Conservation (phyloP, 1,140 invertebrate species). For the Sipha flava region DNA sequence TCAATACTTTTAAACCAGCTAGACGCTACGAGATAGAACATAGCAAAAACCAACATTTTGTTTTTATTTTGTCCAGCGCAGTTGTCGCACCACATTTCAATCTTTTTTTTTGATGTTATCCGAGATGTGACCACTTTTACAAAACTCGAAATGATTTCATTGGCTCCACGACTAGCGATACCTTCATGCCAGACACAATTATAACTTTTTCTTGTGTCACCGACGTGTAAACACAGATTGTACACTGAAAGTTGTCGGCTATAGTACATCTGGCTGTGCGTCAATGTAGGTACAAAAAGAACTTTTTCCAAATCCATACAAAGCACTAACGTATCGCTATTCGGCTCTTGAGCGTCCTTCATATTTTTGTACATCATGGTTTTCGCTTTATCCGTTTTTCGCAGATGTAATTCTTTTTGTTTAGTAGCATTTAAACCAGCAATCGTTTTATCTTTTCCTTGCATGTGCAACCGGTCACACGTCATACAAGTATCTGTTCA, state of each 20-base stretch:
- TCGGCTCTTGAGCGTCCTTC: background rate
- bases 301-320: slow-evolving; percentile 37
- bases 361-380: background rate
- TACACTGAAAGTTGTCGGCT: slow-evolving; percentile 34
- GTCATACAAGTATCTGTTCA: no score
- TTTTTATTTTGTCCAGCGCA: slow-evolving; percentile 37
- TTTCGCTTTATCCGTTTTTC: background rate
- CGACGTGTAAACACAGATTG: slow-evolving; percentile 35
- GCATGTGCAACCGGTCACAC: no score
- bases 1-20: slow-evolving; percentile 33
- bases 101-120: slow-evolving; percentile 6
- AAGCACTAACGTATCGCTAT: background rate
- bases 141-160: slow-evolving; percentile 35
- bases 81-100: slow-evolving; percentile 36
- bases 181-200: slow-evolving; percentile 35
- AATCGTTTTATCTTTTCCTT: no score
- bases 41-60: slow-evolving; percentile 34
- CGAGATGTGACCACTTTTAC: background rate
- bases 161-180: slow-evolving; percentile 31
- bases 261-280: slow-evolving; percentile 37
- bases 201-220: slow-evolving; percentile 27
- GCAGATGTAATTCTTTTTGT: background rate
- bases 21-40: slow-evolving; percentile 27
- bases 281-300: slow-evolving; percentile 35
- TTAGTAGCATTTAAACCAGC: no score